A percentile compares a stretch with the other conserved stretches of the same genome.
Evolutionary conservation across 2,888 invertebrate genomes (phyloP).

Genomic region (Conchocele bisecta): DNA sequence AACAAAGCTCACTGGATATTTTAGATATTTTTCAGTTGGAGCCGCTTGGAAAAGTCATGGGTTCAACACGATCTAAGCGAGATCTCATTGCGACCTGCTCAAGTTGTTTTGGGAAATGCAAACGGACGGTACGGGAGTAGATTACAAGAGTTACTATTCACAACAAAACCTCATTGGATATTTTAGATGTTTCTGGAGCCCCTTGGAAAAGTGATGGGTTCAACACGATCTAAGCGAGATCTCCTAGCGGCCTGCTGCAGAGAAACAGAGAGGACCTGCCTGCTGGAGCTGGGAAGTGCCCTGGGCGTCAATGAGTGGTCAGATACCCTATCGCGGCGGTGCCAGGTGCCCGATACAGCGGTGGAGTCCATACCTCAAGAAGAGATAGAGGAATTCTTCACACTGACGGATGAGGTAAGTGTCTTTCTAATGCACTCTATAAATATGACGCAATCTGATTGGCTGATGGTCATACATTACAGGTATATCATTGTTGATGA

Average conservation of each 20-base stretch:
- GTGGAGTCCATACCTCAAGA: conserved; percentile 55
- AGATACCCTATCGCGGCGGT: conserved; percentile 55
- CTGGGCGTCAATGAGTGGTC: conserved; percentile 79
- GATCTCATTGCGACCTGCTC: too few species aligned
- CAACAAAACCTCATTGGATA: too few species aligned
- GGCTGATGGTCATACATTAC: too few species aligned
- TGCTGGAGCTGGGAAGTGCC: conserved; percentile 75
- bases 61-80: too few species aligned
- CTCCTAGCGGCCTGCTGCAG: conserved; percentile 64
- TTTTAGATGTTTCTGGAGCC: conserved; percentile 78
- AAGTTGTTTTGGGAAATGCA: too few species aligned
- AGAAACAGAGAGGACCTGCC: conserved; percentile 53
- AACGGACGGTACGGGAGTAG: too few species aligned
- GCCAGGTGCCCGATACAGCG: conserved; percentile 44
- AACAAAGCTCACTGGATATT: too few species aligned
- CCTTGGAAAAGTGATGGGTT: conserved; percentile 77
- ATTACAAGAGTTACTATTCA: too few species aligned
- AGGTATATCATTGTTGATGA: too few species aligned
- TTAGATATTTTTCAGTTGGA: conserved; percentile 77
- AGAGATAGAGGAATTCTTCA: conserved; percentile 61
- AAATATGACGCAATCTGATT: too few species aligned
- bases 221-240: conserved; percentile 74
- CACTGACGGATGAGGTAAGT: conserved; percentile 49
- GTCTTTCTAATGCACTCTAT: too few species aligned
- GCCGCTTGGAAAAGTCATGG: conserved; percentile 74